phyloP scores from a whole-genome alignment of 1,140 invertebrate genomes.

The Cepaea nemoralis region DNA sequence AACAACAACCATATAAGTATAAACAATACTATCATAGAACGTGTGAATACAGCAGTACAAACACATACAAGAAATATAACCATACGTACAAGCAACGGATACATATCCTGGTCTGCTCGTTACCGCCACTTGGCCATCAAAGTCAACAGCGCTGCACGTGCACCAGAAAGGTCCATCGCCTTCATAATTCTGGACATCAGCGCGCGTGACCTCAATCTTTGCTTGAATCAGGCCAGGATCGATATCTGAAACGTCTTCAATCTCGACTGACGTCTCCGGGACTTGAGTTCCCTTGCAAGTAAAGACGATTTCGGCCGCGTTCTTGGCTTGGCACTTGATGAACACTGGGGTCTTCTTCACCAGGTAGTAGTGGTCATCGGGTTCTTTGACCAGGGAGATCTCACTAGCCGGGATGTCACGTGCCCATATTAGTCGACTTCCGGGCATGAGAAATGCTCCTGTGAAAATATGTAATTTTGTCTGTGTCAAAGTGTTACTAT shows the following conservation, averaged over 20 bases:
- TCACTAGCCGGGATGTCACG: background rate
- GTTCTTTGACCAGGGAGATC: conserved; percentile 25
- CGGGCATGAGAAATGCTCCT: conserved; percentile 20
- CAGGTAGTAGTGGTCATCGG: conserved; percentile 38
- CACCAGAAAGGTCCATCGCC: conserved; percentile 30
- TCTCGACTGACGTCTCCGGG: conserved; percentile 26
- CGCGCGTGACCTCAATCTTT: conserved; percentile 21
- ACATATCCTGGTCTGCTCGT: conserved; percentile 20
- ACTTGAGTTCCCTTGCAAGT: conserved; percentile 29
- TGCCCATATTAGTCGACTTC: background rate
- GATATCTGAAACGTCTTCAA: conserved; percentile 19
- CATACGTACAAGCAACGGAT: conserved; percentile 34
- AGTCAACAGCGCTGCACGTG: conserved; percentile 29
- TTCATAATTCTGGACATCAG: conserved; percentile 18
- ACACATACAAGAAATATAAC: too few species aligned
- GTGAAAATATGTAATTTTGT: background rate
- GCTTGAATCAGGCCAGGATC: background rate
- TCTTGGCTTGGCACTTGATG: conserved; percentile 38
- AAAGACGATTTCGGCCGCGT: conserved; percentile 33
- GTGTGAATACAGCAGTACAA: too few species aligned
- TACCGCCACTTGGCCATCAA: background rate
- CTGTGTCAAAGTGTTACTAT: too few species aligned
- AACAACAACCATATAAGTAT: too few species aligned
- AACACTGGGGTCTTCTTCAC: conserved; percentile 21
- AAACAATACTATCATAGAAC: too few species aligned